Evolutionary conservation across 2,888 invertebrate species (phyloP).

Genomic region (Cataglyphis albicans): DNA sequence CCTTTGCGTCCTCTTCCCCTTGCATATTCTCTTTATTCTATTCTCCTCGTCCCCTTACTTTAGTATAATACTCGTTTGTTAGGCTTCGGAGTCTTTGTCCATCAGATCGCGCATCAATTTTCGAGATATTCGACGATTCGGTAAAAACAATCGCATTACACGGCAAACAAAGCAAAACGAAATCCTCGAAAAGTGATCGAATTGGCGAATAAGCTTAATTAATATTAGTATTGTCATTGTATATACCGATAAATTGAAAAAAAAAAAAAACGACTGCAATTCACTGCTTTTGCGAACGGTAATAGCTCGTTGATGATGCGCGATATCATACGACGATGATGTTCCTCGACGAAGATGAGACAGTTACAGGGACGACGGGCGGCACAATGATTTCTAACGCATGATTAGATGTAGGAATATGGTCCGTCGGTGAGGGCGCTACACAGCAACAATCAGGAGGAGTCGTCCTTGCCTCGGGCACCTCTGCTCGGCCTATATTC

Average conservation of each 20-base stretch:
- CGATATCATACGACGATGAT: constrained; percentile 46
- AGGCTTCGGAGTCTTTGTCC: constrained; percentile 37
- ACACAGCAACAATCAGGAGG: constrained; percentile 99
- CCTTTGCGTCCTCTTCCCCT: constrained; percentile 53
- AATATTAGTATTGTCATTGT: constrained; percentile 41
- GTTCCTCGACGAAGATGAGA: constrained; percentile 67
- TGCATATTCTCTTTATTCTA: constrained; percentile 9
- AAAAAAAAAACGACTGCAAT: constrained; percentile 42
- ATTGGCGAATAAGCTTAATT: constrained; percentile 27
- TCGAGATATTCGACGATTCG: constrained; percentile 43
- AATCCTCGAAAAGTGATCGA: constrained; percentile 58
- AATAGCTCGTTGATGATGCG: constrained; percentile 68
- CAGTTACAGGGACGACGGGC: constrained; percentile 75
- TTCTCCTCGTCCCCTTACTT: constrained; percentile 37
- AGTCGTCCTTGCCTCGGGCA: constrained; percentile 94
- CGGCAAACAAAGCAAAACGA: constrained; percentile 50
- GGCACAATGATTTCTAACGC: constrained; percentile 80
- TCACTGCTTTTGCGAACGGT: constrained; percentile 60
- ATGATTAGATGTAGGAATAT: constrained; percentile 94
- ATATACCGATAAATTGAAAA: constrained; percentile 43
- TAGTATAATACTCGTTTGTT: neutral
- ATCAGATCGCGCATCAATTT: constrained; percentile 59
- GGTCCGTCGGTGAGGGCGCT: constrained; percentile 99
- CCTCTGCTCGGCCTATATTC: constrained; percentile 96
- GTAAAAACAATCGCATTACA: constrained; percentile 48